phyloP scores from a whole-genome alignment of 1,140 invertebrate species.

The Plectus sambesii region DNA sequence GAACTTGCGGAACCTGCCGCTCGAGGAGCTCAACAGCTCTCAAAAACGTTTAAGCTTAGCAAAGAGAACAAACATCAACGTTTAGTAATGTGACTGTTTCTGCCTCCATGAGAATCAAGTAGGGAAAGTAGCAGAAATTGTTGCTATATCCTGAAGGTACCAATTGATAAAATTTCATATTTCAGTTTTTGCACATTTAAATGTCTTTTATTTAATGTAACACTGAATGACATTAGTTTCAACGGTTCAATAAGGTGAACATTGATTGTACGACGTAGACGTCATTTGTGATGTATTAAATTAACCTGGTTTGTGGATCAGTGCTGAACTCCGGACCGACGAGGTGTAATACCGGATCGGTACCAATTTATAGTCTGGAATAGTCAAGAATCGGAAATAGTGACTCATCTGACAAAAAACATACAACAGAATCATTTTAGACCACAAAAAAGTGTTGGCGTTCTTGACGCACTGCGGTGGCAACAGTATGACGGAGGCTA shows the following conservation, averaged over 20 bases:
- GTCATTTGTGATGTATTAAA: not conserved
- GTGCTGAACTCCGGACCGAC: too few relatives aligned
- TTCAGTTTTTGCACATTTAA: conserved; percentile 12
- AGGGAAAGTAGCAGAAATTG: conserved; percentile 1
- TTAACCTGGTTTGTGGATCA: conserved; percentile 1
- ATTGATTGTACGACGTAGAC: not conserved
- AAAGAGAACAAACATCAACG: conserved; percentile 8
- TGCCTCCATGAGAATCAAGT: not conserved
- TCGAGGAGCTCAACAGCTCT: conserved; percentile 17
- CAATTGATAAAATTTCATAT: conserved; percentile 10
- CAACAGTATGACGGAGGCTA: conserved; percentile 56
- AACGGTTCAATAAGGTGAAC: too few relatives aligned
- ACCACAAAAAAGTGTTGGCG: conserved; percentile 51
- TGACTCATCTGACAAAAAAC: not conserved
- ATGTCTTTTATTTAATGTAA: conserved; percentile 51
- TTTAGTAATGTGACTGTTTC: conserved; percentile 3
- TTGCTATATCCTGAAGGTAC: not conserved
- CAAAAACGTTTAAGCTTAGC: conserved; percentile 2
- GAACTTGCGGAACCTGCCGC: not conserved
- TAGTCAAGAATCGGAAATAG: not conserved
- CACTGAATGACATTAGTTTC: too few relatives aligned
- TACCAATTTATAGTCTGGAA: not conserved
- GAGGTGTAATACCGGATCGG: too few relatives aligned
- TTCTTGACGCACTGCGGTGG: conserved; percentile 60
- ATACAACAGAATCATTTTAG: conserved; percentile 15